phyloP scores from a whole-genome alignment of 1,140 invertebrate species.

The Aphidius ervi region DNA sequence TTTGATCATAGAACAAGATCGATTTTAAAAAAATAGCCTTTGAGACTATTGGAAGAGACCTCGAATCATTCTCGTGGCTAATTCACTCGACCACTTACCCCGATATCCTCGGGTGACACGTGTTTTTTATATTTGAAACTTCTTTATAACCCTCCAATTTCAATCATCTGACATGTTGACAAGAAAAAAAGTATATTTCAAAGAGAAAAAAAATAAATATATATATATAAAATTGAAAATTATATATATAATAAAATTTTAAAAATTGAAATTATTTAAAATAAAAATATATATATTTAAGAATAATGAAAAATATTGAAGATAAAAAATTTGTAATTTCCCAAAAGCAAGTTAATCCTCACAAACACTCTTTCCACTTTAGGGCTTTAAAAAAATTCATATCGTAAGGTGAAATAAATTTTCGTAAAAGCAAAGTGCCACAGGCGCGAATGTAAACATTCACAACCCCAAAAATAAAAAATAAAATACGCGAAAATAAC shows the following conservation, averaged over 20 bases:
- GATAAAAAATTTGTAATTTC: constrained; percentile 11
- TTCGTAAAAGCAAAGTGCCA: constrained; percentile 20
- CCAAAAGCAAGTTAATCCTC: background rate
- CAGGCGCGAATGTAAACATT: constrained; percentile 1
- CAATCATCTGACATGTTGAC: no score
- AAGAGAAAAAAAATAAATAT: no score
- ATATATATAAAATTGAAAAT: no score
- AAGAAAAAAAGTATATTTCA: no score
- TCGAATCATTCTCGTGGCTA: constrained; percentile 7
- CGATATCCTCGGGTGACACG: no score
- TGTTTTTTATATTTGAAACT: no score
- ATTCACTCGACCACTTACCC: constrained; percentile 8
- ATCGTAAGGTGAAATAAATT: constrained; percentile 11
- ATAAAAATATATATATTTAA: background rate
- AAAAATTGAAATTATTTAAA: no score
- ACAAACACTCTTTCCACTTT: background rate
- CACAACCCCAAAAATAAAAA: no score
- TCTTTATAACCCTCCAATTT: no score
- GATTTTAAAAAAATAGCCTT: background rate
- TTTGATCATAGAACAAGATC: background rate
- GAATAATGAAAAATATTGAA: background rate
- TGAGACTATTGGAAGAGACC: background rate
- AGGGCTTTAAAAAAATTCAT: background rate
- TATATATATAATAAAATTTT: no score
- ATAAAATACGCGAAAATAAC: background rate